Conservation (phyloP, 2,888 invertebrate species). For the Cyaniris semiargus region DNA sequence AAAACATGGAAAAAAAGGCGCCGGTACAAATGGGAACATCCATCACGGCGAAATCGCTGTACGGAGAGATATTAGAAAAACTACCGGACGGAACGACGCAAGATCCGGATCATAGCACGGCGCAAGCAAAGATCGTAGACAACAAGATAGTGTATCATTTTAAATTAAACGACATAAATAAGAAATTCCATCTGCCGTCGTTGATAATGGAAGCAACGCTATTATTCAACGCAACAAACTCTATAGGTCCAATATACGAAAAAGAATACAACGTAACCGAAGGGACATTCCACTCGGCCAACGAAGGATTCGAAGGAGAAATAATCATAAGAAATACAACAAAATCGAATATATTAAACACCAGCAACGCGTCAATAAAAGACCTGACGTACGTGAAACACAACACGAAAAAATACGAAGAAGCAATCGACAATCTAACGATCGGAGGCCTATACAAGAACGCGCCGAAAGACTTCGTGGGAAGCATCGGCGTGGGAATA, state of each 20-base stretch:
- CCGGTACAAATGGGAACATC: background rate
- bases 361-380: background rate
- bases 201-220: background rate
- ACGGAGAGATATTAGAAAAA: background rate
- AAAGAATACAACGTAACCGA: background rate
- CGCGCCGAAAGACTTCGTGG: no score
- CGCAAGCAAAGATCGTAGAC: background rate
- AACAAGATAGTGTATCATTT: background rate
- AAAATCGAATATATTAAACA: background rate
- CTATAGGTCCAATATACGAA: background rate
- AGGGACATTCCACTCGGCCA: background rate
- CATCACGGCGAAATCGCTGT: background rate
- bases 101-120: background rate
- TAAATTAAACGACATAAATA: background rate
- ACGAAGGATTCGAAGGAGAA: background rate
- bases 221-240: background rate
- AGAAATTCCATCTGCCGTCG: background rate
- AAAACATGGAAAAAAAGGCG: background rate
- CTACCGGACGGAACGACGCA: background rate
- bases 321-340: background rate
- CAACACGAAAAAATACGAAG: no score
- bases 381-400: no score
- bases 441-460: no score
- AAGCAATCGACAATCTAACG: no score
- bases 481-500: no score